Conservation (phyloP, 2,113 vertebrate genomes). For the Suncus etruscus region DNA sequence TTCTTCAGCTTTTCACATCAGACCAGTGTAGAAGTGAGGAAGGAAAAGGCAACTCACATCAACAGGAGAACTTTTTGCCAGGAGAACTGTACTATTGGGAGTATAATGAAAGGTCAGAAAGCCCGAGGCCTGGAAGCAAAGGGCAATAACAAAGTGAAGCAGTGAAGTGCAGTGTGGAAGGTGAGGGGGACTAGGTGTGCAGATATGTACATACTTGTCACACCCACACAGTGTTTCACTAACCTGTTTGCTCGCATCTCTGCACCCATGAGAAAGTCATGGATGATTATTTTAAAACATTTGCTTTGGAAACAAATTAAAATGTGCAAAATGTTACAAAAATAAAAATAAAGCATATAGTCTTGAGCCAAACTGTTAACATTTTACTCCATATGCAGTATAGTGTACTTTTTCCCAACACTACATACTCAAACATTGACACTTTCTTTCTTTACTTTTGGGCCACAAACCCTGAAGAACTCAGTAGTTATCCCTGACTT, state of each 20-base stretch:
- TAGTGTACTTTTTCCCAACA: neutral
- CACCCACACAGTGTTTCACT: neutral
- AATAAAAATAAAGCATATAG: neutral
- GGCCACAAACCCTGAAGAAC: too few relatives aligned
- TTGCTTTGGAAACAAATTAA: constrained; percentile 43
- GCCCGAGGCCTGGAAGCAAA: neutral
- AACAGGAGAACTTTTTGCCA: neutral
- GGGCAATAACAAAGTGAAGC: neutral
- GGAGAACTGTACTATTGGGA: neutral
- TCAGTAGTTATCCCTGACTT: too few relatives aligned
- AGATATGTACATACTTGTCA: neutral
- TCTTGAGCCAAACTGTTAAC: constrained; percentile 22
- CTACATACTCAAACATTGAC: neutral
- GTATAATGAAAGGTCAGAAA: neutral
- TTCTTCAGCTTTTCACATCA: too few relatives aligned
- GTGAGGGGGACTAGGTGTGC: neutral
- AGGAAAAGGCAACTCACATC: neutral
- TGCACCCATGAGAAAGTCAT: neutral
- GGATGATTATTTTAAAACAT: constrained; percentile 15
- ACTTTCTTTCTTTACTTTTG: neutral
- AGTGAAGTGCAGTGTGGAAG: neutral
- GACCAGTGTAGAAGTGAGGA: neutral
- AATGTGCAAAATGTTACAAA: constrained; percentile 38
- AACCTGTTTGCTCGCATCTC: constrained; percentile 42
- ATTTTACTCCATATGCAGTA: constrained; percentile 19